phyloP scores from a whole-genome alignment of 2,113 vertebrate species.

The Amia ocellicauda region DNA sequence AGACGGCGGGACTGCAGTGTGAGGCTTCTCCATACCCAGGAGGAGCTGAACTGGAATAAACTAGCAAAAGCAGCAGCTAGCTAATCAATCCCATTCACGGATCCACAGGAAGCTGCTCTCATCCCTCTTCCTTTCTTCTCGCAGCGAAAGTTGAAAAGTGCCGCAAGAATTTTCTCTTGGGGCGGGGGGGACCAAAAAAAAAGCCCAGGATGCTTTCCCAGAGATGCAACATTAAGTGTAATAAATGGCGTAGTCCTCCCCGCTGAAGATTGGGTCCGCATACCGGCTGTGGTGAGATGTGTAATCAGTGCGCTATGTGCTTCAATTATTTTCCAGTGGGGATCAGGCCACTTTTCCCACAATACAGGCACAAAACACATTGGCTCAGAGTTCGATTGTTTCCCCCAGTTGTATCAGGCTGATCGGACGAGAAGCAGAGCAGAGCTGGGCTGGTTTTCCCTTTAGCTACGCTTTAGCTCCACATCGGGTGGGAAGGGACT shows the following conservation, averaged over 20 bases:
- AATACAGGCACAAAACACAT: conserved; percentile 59
- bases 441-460: conserved; percentile 43
- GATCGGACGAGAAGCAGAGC: conserved; percentile 56
- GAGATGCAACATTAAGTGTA: conserved; percentile 69
- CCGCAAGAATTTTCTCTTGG: conserved; percentile 55
- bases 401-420: conserved; percentile 57
- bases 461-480: conserved; percentile 61
- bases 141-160: conserved; percentile 41
- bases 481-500: conserved; percentile 50
- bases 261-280: conserved; percentile 83
- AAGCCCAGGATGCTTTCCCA: conserved; percentile 62
- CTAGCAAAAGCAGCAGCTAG: conserved; percentile 32
- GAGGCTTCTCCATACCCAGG: no score
- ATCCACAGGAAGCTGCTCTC: conserved; percentile 56
- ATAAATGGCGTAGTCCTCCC: conserved; percentile 78
- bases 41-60: no score
- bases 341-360: conserved; percentile 68
- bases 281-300: conserved; percentile 84
- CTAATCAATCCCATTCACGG: conserved; percentile 65
- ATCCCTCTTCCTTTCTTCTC: conserved; percentile 44
- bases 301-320: conserved; percentile 68
- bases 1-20: no score
- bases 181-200: no score
- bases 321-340: conserved; percentile 73
- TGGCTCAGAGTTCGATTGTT: conserved; percentile 51